These are phyloP conservation scores for Hylomyscus alleni DNA, from an alignment of 2,797 vertebrate species.

Conservation along the genomic window DNA sequence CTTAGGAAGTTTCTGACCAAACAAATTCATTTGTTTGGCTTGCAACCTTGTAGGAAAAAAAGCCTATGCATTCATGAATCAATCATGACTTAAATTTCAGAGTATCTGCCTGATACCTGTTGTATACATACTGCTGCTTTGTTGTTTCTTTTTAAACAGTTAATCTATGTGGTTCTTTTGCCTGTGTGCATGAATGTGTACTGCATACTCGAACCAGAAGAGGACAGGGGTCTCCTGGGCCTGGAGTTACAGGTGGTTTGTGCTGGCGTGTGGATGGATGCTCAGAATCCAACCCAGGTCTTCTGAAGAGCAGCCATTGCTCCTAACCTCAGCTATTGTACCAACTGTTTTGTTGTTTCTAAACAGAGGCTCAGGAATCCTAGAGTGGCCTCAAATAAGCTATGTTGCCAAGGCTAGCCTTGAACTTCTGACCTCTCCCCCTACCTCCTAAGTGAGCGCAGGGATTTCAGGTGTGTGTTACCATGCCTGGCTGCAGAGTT, in stretches of 20 bases:
- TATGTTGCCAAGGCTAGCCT: background rate
- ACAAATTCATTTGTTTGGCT: slow-evolving; percentile 48
- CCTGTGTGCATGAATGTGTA: background rate
- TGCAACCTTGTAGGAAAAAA: slow-evolving; percentile 35
- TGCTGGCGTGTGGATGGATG: no score
- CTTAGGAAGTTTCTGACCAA: slow-evolving; percentile 22
- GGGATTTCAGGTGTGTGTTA: background rate
- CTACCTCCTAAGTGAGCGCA: no score
- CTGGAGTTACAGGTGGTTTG: background rate
- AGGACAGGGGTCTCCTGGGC: background rate
- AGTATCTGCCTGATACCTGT: slow-evolving; percentile 30
- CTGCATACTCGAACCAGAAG: background rate
- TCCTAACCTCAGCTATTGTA: background rate
- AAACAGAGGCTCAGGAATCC: background rate
- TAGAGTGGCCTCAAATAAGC: background rate
- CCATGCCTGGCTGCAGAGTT: background rate
- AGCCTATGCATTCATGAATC: slow-evolving; percentile 33
- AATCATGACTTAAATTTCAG: slow-evolving; percentile 59
- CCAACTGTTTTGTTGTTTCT: background rate
- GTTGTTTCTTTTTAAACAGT: background rate
- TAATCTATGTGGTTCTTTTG: background rate
- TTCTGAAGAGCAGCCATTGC: background rate
- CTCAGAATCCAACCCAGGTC: background rate
- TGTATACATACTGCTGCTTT: background rate
- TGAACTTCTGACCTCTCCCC: background rate